Percentiles rank a stretch among this genome's conserved stretches.
phyloP scores from a whole-genome alignment of 2,888 invertebrate species.

The Calephelis perditalis region DNA sequence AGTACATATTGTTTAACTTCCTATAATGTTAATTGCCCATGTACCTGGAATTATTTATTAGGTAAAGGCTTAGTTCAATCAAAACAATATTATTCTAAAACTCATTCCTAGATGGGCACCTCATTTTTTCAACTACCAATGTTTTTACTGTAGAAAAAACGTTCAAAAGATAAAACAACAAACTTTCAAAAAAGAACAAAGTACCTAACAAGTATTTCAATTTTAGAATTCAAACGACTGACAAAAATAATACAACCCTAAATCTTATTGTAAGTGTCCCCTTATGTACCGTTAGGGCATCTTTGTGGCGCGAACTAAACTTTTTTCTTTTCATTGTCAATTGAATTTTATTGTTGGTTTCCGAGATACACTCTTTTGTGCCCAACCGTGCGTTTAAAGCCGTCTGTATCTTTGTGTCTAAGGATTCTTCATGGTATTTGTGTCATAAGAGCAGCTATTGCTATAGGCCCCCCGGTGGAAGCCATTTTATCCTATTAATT shows the following conservation, averaged over 20 bases:
- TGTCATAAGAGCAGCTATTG: constrained; percentile 57
- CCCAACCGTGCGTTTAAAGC: constrained; percentile 72
- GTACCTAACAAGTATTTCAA: constrained; percentile 9
- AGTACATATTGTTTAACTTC: too few species aligned
- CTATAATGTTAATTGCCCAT: too few species aligned
- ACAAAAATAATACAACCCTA: constrained; percentile 63
- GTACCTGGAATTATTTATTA: too few species aligned
- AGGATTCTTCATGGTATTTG: constrained; percentile 40
- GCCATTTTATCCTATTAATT: constrained; percentile 66
- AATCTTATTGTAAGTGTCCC: constrained; percentile 65
- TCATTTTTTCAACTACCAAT: not conserved
- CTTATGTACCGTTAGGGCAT: constrained; percentile 61
- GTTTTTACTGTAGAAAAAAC: not conserved
- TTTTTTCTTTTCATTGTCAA: constrained; percentile 67
- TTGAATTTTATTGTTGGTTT: constrained; percentile 77
- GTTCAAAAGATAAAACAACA: not conserved
- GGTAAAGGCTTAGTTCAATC: too few species aligned
- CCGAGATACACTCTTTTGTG: constrained; percentile 72
- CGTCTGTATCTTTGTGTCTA: constrained; percentile 55
- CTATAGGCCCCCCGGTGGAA: constrained; percentile 65
- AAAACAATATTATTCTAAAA: too few species aligned
- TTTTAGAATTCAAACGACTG: constrained; percentile 12
- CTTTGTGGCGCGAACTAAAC: constrained; percentile 59
- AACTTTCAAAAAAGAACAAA: constrained; percentile 7
- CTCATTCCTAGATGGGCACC: not conserved